Conservation (phyloP, 2,113 vertebrate species). For the Arvicanthis niloticus region DNA sequence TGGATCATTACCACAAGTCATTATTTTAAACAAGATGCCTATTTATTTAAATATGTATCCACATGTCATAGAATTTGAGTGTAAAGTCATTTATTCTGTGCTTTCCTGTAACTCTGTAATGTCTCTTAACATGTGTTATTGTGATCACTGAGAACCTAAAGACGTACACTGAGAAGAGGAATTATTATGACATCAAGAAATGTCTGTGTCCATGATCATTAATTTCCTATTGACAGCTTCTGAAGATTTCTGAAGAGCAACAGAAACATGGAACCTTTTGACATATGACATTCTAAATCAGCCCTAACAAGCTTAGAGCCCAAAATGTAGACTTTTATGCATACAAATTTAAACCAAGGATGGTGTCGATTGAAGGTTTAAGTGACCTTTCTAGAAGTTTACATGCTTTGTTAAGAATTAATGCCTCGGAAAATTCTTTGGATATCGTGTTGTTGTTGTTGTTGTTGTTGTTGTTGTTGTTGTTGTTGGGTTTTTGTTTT, state of each 20-base stretch:
- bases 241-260: slow-evolving; percentile 1
- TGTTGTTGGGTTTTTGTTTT: no score
- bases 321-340: slow-evolving; percentile 49
- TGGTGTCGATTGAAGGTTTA: background rate
- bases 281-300: background rate
- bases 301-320: background rate
- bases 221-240: slow-evolving; percentile 52
- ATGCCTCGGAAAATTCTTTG: slow-evolving; percentile 11
- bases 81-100: slow-evolving; percentile 32
- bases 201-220: slow-evolving; percentile 62
- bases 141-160: slow-evolving; percentile 64
- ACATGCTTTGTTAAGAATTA: background rate
- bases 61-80: slow-evolving; percentile 49
- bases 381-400: slow-evolving; percentile 7
- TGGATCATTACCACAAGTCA: slow-evolving; percentile 56
- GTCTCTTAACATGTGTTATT: slow-evolving; percentile 53
- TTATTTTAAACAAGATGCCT: slow-evolving; percentile 67
- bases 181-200: slow-evolving; percentile 50
- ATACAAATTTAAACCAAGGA: slow-evolving; percentile 18
- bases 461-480: no score
- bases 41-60: slow-evolving; percentile 68
- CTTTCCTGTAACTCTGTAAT: slow-evolving; percentile 67
- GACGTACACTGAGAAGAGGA: slow-evolving; percentile 54
- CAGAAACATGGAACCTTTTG: background rate
- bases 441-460: no score